Evolutionary conservation across 2,113 vertebrate species (phyloP).

Genomic region (Mungos mungo): DNA sequence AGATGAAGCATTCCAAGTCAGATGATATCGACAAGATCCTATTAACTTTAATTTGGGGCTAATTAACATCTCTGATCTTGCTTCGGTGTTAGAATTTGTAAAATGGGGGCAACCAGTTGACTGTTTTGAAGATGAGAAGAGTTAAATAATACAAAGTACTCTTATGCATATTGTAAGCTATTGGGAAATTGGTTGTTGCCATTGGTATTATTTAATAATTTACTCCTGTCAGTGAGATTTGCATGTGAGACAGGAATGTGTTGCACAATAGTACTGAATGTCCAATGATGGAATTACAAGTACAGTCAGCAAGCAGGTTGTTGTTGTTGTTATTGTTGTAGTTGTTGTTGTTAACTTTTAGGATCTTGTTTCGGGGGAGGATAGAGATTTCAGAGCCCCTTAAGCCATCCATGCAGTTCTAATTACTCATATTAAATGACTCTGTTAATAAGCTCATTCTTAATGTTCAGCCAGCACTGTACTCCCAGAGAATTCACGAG

Average conservation of each 20-base stretch:
- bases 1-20: not conserved
- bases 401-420: not conserved
- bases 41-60: not conserved
- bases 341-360: not conserved
- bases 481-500: not conserved
- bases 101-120: not conserved
- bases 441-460: not conserved
- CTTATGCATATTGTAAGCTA: not conserved
- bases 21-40: not conserved
- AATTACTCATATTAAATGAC: not conserved
- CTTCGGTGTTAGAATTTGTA: not conserved
- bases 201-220: not conserved
- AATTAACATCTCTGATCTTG: not conserved
- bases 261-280: not conserved
- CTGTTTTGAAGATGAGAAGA: not conserved
- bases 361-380: not conserved
- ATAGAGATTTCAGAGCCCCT: not conserved
- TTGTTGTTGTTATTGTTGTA: not conserved
- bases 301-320: not conserved
- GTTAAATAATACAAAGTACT: not conserved
- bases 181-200: not conserved
- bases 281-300: not conserved
- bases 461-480: not conserved
- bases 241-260: not conserved
- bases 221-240: not conserved